Evolutionary conservation across 1,140 invertebrate species (phyloP).

Genomic region (Hyles vespertilio): DNA sequence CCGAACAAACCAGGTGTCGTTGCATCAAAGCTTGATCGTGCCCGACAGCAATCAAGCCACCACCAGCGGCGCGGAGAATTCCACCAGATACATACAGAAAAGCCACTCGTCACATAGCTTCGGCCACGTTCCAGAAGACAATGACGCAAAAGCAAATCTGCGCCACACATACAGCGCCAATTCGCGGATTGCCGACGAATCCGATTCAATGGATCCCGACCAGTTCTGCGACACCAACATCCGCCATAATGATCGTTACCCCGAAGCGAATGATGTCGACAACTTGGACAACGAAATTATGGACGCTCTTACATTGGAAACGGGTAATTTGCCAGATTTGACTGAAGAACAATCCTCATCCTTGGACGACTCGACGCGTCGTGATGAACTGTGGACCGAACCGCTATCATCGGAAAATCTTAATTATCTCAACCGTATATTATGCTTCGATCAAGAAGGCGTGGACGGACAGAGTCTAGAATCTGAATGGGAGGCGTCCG

Average conservation of each 20-base stretch:
- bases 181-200: slow-evolving; percentile 18
- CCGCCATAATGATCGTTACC: slow-evolving; percentile 58
- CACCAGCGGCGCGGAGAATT: slow-evolving; percentile 27
- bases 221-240: slow-evolving; percentile 56
- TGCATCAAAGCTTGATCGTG: slow-evolving; percentile 47
- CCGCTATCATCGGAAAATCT: slow-evolving; percentile 39
- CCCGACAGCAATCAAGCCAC: slow-evolving; percentile 8
- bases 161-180: slow-evolving; percentile 21
- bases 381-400: slow-evolving; percentile 46
- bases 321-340: slow-evolving; percentile 51
- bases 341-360: slow-evolving; percentile 57
- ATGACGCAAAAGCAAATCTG: slow-evolving; percentile 13
- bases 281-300: slow-evolving; percentile 57
- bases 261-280: slow-evolving; percentile 52
- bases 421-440: slow-evolving; percentile 47
- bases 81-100: slow-evolving; percentile 35
- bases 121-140: slow-evolving; percentile 20
- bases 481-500: slow-evolving; percentile 48
- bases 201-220: slow-evolving; percentile 15
- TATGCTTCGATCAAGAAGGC: slow-evolving; percentile 44
- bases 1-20: slow-evolving; percentile 13
- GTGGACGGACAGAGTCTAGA: slow-evolving; percentile 41
- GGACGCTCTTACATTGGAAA: slow-evolving; percentile 48
- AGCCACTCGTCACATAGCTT: slow-evolving; percentile 53
- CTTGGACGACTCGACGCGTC: slow-evolving; percentile 48